A percentile compares a stretch with the other conserved stretches of the same genome.
Conservation (phyloP, 2,888 invertebrate genomes). For the Dioctria rufipes region DNA sequence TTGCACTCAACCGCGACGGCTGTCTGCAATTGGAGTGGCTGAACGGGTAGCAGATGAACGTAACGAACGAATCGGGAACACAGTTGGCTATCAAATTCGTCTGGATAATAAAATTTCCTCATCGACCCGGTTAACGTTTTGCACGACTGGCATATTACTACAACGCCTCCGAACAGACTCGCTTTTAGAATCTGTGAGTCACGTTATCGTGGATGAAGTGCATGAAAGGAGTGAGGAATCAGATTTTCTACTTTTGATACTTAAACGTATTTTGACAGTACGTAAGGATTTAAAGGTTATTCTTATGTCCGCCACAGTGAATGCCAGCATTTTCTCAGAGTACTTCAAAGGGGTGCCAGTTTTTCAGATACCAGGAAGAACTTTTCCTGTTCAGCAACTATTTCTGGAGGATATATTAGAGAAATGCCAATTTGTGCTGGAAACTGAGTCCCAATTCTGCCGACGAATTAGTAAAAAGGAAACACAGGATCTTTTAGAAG, state of each 20-base stretch:
- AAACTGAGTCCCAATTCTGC: slow-evolving; percentile 75
- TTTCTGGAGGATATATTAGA: slow-evolving; percentile 89
- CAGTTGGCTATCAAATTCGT: slow-evolving; percentile 81
- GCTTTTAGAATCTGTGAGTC: slow-evolving; percentile 82
- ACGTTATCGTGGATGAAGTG: slow-evolving; percentile 91
- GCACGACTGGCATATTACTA: slow-evolving; percentile 93
- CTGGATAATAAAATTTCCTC: slow-evolving; percentile 84
- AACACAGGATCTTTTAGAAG: slow-evolving; percentile 75
- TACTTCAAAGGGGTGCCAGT: slow-evolving; percentile 88
- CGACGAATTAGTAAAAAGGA: slow-evolving; percentile 77
- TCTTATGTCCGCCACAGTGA: slow-evolving; percentile 95
- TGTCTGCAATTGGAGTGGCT: slow-evolving; percentile 93
- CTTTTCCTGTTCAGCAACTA: slow-evolving; percentile 86
- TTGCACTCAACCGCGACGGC: slow-evolving; percentile 92
- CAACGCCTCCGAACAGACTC: slow-evolving; percentile 87
- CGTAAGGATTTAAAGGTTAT: slow-evolving; percentile 86
- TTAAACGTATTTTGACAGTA: slow-evolving; percentile 82
- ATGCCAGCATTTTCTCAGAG: slow-evolving; percentile 85
- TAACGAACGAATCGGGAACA: slow-evolving; percentile 75
- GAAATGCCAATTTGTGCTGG: slow-evolving; percentile 75
- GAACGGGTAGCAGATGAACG: slow-evolving; percentile 92
- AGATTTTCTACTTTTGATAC: slow-evolving; percentile 88
- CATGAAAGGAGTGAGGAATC: slow-evolving; percentile 93
- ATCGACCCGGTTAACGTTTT: slow-evolving; percentile 88
- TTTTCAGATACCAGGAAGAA: slow-evolving; percentile 86